These are phyloP conservation scores for Amblyraja radiata DNA, from an alignment of 2,797 vertebrate species.

Conservation along the genomic window DNA sequence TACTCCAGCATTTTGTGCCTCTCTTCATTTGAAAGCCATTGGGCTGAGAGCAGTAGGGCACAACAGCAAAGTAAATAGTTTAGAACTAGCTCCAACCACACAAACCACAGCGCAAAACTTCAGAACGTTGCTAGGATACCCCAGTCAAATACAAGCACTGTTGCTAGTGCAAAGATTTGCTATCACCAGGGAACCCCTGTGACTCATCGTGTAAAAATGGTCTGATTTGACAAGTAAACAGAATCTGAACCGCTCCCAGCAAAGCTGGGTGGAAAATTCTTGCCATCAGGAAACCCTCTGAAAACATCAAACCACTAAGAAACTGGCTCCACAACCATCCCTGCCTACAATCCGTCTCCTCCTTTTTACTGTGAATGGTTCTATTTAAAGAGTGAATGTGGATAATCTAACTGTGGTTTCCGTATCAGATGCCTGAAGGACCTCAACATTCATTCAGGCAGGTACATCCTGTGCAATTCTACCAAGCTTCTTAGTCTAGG, in stretches of 20 bases:
- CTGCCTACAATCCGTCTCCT: too few relatives aligned
- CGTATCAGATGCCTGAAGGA: too few relatives aligned
- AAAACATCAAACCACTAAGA: not conserved
- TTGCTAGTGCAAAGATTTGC: not conserved
- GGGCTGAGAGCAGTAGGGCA: too few relatives aligned
- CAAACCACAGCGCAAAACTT: not conserved
- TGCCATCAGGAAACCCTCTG: not conserved
- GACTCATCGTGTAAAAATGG: not conserved
- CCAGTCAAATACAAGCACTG: constrained; percentile 16
- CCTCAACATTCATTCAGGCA: not conserved
- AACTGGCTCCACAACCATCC: not conserved
- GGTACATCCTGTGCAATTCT: not conserved
- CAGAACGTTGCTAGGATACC: not conserved
- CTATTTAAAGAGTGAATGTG: not conserved
- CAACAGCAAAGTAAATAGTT: not conserved
- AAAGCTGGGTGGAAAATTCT: not conserved
- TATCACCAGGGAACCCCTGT: not conserved
- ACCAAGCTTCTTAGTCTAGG: not conserved
- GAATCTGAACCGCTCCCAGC: not conserved
- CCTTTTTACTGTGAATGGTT: not conserved
- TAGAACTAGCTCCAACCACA: not conserved
- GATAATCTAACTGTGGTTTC: too few relatives aligned
- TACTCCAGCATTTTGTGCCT: too few relatives aligned
- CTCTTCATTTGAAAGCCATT: not conserved
- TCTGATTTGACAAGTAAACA: not conserved